Base-by-base conservation (phyloP, 2,888 invertebrate genomes). In the Tenthredo livida region DNA sequence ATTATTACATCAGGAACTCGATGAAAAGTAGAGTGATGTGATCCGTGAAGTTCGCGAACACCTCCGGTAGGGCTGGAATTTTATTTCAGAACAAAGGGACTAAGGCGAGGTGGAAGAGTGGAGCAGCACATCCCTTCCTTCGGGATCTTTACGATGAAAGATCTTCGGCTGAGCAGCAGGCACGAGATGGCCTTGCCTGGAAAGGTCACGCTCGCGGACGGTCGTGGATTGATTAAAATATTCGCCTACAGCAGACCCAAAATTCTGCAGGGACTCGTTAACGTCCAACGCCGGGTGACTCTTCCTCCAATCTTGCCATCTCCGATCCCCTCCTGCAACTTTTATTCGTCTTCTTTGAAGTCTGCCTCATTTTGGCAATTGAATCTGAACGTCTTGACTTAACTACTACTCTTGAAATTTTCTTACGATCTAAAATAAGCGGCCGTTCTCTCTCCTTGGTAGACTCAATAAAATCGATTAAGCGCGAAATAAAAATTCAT, bases 211-310 rank as follows among this genome's bases (percentile, higher is more conserved):
- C 4, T 67, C 33, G 43, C 43, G 43, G 73, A 43, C 43, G 29
- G 40, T 73, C 73, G 73, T 43, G 43, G 73, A 73, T 73, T 73
- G 73, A 73, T 73, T 73, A 43, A 73, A 73, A 73, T 73, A 43
- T 73, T 73, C 73, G 40, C 73, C 73, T 40, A 43, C 43, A 43
- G 73, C 40, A 43, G 21, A 73, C 73, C 73, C 43, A n/a, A 73
- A 73, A 73, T 73, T 73, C 73, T 73, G n/a, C 73, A 21, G 73
- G 73, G 43, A 73, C 73, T 73, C 73, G 73, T 73, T 73, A 73
- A 40, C 73, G 73, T 73, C 43, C 6, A 25, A 73, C 17, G 43
- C 25, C 25, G 73, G 40, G 43, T 73, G 73, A 73, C 73, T n/a
- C n/a, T 72, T 40, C 37, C 73, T 43, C 43, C 73, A 73, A 73